Evolutionary conservation across 1,140 invertebrate genomes (phyloP), one percentile per base, ranked within the genome.

Genomic region (Nephila pilipes): DNA sequence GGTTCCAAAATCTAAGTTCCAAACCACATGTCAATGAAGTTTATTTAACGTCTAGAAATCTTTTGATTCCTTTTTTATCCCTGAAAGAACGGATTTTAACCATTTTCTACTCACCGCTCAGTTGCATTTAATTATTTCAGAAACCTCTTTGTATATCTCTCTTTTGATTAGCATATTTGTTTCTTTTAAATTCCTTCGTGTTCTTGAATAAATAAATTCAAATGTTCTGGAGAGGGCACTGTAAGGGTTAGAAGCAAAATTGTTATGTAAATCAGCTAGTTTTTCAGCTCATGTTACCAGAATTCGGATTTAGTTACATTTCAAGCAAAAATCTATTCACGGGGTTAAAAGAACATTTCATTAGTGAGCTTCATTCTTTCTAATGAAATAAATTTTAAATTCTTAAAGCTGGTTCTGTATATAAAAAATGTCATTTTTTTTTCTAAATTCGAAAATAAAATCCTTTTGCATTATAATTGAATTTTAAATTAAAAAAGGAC

Each of bases 221-320:
- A 36, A 75, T 75, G 18, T 75, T 75, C 29, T 36, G 5, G 69
- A 75, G 69, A 36, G 16, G 69, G 20, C 69, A 75, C 25, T 75
- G 32, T 32, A 25, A 75, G 29, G 36, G 32, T 5, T 75, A 75
- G 69, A 75, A 36, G 4, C 69, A 29, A 75, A 75, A 75, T 75
- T 75, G 69, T 75, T 75, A 75, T 75, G 69, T 75, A 75, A 36
- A 75, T 36, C 18, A 75, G 69, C 16, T 75, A 75, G 14, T 75
- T 75, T 36, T 75, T 32, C 29, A 32, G 16, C 6, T 20, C 12
- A 14, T 16, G 69, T 22, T 75, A 1, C 25, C 5, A 29, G 69
- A 75, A 36, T 32, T 32, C 12, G 36, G 32, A 32, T 75, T 36
- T 75, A 75, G 14, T 75, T 32, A 29, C 69, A 75, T 75, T 32